Conservation (phyloP, 2,888 invertebrate species). For the Synanthedon vespiformis region DNA sequence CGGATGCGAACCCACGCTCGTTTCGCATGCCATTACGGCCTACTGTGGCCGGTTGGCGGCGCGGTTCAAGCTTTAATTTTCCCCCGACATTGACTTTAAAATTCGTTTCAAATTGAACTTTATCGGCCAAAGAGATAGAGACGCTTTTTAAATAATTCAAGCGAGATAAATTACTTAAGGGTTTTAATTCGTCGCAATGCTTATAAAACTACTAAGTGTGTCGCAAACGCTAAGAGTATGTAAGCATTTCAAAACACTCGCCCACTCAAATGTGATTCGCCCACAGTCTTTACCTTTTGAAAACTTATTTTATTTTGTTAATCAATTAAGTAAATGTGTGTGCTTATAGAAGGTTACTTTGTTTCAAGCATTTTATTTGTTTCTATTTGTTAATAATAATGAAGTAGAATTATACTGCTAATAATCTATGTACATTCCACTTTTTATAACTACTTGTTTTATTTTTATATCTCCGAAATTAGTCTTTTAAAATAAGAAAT, state of each 20-base stretch:
- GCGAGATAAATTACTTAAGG: constrained; percentile 13
- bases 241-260: constrained; percentile 40
- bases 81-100: constrained; percentile 16
- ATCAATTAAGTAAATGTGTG: constrained; percentile 12
- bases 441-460: too few relatives aligned
- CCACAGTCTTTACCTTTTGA: constrained; percentile 26
- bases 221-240: constrained; percentile 15
- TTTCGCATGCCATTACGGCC: constrained; percentile 33
- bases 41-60: constrained; percentile 18
- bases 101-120: neutral
- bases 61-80: constrained; percentile 22
- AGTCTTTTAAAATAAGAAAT: too few relatives aligned
- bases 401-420: too few relatives aligned
- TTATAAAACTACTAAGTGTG: constrained; percentile 18
- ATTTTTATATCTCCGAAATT: too few relatives aligned
- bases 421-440: too few relatives aligned
- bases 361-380: neutral
- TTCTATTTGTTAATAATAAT: too few relatives aligned
- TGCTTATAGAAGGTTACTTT: constrained; percentile 3
- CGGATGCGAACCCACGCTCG: constrained; percentile 33
- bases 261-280: constrained; percentile 32
- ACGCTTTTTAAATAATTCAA: constrained; percentile 2
- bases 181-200: constrained; percentile 25
- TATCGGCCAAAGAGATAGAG: neutral
- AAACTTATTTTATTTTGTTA: constrained; percentile 23